phyloP scores from a whole-genome alignment of 2,888 invertebrate genomes.

The Pseudolycoriella hygida region DNA sequence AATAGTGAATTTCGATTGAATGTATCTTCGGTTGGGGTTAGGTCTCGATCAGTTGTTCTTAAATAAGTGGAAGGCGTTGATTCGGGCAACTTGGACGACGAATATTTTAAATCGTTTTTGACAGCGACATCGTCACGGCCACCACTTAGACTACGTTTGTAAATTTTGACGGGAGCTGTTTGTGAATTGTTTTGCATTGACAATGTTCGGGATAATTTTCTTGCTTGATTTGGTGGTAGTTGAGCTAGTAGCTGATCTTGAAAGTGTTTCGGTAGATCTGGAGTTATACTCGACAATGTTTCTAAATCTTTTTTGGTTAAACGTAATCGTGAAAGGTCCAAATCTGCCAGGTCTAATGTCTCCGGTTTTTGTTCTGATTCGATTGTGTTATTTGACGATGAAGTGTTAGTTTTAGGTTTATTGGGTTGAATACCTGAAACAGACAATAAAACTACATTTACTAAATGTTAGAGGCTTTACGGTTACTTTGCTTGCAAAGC shows the following conservation, averaged over 20 bases:
- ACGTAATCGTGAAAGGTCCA: conserved; percentile 49
- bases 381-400: not conserved
- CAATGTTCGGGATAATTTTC: conserved; percentile 33
- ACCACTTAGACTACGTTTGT: conserved; percentile 30
- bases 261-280: conserved; percentile 49
- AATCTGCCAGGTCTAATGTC: conserved; percentile 36
- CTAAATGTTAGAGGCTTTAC: no score
- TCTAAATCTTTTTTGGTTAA: conserved; percentile 51
- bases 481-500: no score
- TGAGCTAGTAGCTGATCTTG: conserved; percentile 53
- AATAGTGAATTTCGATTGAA: conserved; percentile 6
- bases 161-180: conserved; percentile 17
- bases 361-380: conserved; percentile 8
- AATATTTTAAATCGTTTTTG: no score
- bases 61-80: conserved; percentile 24
- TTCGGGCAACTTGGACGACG: no score
- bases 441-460: no score
- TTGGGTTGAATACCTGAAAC: not conserved
- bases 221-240: conserved; percentile 49
- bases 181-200: conserved; percentile 22
- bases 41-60: conserved; percentile 15
- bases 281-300: conserved; percentile 49
- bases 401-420: not conserved
- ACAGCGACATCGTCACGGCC: conserved; percentile 16
- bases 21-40: not conserved